Percentiles rank a stretch among this genome's conserved stretches.
phyloP scores from a whole-genome alignment of 2,113 vertebrate genomes.

The Thalassarche chlororhynchos region DNA sequence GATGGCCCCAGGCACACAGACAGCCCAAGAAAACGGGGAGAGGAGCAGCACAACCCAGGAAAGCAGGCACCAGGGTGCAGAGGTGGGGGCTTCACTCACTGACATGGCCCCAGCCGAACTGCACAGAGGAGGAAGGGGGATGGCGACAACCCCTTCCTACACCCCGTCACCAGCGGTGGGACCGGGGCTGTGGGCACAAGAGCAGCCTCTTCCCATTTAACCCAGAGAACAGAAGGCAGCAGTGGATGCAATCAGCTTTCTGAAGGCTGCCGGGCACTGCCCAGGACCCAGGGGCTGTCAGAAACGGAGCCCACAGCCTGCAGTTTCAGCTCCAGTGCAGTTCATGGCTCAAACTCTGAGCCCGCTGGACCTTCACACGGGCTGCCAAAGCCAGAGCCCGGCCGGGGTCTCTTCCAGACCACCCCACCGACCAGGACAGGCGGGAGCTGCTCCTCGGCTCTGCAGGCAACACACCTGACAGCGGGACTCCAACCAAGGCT shows the following conservation, averaged over 20 bases:
- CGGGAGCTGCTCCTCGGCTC: neutral
- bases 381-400: neutral
- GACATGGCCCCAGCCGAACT: neutral
- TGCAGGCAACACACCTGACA: neutral
- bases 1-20: neutral
- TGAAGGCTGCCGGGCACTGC: neutral
- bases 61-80: neutral
- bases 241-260: neutral
- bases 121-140: neutral
- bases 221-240: too few relatives aligned
- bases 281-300: neutral
- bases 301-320: neutral
- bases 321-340: neutral
- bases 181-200: neutral
- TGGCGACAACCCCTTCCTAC: neutral
- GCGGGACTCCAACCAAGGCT: too few relatives aligned
- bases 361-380: neutral
- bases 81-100: fast-evolving
- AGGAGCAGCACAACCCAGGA: neutral
- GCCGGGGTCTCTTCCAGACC: neutral
- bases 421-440: too few relatives aligned
- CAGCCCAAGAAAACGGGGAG: fast-evolving
- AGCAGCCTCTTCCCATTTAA: neutral
- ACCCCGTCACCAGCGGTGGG: neutral
- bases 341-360: too few relatives aligned